Percentiles rank a stretch among this genome's conserved stretches.
Evolutionary conservation across 2,888 invertebrate species (phyloP).

Genomic region (Cryptus viduatorius): DNA sequence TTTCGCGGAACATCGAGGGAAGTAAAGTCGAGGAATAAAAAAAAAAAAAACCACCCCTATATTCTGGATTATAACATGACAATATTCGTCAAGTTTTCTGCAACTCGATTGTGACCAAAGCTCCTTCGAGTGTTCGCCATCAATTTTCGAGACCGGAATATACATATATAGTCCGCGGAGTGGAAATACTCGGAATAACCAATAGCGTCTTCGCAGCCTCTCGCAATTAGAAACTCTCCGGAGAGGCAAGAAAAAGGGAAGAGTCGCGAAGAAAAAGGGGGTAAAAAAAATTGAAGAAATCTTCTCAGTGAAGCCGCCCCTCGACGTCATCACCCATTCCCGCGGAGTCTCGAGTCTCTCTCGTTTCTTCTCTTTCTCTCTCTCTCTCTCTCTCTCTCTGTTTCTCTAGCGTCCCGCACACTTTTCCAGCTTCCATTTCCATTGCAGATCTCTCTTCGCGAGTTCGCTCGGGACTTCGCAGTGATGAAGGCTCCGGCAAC

Average conservation of each 20-base stretch:
- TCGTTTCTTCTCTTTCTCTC: slow-evolving; percentile 42
- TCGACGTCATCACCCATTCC: slow-evolving; percentile 44
- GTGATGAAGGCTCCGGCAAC: slow-evolving; percentile 33
- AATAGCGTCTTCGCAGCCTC: slow-evolving; percentile 47
- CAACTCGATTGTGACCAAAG: no score
- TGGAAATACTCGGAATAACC: slow-evolving; percentile 62
- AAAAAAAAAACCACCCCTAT: neutral
- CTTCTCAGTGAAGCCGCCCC: slow-evolving; percentile 16
- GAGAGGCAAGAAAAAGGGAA: slow-evolving; percentile 38
- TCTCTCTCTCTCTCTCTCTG: slow-evolving; percentile 11
- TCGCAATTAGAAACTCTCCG: slow-evolving; percentile 62
- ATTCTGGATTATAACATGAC: neutral
- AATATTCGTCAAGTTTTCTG: no score
- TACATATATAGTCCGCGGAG: neutral
- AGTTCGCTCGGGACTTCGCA: slow-evolving; percentile 24
- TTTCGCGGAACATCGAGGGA: neutral
- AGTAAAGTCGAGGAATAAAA: neutral
- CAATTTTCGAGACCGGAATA: neutral
- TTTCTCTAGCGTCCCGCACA: slow-evolving; percentile 23
- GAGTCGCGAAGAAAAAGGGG: slow-evolving; percentile 34
- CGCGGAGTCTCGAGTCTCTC: neutral
- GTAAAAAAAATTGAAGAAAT: neutral
- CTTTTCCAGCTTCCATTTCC: slow-evolving; percentile 64
- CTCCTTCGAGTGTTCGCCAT: neutral
- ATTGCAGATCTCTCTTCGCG: slow-evolving; percentile 65